Conservation (phyloP, 2,888 invertebrate species). For the Dolichopus griseipennis region DNA sequence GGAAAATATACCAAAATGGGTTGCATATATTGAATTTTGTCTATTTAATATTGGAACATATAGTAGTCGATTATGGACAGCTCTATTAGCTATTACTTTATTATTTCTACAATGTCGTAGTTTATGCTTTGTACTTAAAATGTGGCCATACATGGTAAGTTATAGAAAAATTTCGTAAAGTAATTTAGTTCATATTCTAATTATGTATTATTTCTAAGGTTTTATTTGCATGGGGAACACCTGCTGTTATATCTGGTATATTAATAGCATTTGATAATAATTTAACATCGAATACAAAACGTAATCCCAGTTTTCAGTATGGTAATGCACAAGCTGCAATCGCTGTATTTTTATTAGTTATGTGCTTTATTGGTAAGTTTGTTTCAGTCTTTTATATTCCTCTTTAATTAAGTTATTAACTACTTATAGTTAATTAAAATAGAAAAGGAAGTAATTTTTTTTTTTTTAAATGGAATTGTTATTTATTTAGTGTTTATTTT, state of each 20-base stretch:
- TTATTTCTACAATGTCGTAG: slow-evolving; percentile 77
- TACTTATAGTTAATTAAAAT: not conserved
- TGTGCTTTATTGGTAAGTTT: slow-evolving; percentile 66
- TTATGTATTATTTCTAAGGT: slow-evolving; percentile 36
- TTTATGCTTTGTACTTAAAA: slow-evolving; percentile 67
- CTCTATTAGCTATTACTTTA: slow-evolving; percentile 69
- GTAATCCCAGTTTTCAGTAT: slow-evolving; percentile 68
- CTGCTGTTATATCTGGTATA: slow-evolving; percentile 56
- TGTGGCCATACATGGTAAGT: slow-evolving; percentile 59
- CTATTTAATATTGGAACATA: slow-evolving; percentile 69
- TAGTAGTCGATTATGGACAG: slow-evolving; percentile 77
- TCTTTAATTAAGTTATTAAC: not conserved
- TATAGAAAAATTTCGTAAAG: slow-evolving; percentile 38
- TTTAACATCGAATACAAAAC: slow-evolving; percentile 49
- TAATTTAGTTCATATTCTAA: slow-evolving; percentile 19
- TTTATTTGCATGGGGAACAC: slow-evolving; percentile 55
- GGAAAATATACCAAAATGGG: slow-evolving; percentile 50
- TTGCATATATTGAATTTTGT: slow-evolving; percentile 63
- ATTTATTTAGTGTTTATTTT: slow-evolving; percentile 13
- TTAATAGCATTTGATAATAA: slow-evolving; percentile 51
- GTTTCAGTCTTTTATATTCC: not conserved
- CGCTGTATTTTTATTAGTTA: slow-evolving; percentile 63
- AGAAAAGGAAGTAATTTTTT: too few species aligned
- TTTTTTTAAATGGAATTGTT: too few species aligned
- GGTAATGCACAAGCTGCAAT: slow-evolving; percentile 69